phyloP scores from a whole-genome alignment of 1,140 invertebrate species.

The Uloborus diversus region DNA sequence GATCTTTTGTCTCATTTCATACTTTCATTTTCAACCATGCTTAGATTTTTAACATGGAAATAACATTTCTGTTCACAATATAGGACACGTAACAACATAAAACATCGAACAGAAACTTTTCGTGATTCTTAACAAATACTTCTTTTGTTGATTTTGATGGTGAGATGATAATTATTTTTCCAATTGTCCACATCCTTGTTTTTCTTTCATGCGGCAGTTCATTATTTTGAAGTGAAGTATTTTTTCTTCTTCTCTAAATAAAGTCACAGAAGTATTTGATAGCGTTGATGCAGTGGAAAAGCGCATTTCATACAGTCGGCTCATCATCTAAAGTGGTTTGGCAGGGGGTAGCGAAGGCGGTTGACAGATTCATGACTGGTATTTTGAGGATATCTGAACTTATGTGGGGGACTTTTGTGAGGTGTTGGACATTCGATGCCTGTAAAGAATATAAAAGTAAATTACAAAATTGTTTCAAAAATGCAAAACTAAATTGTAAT shows the following conservation, averaged over 20 bases:
- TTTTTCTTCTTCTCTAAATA: neutral
- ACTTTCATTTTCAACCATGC: too few relatives aligned
- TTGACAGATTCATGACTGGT: neutral
- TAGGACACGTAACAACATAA: slow-evolving; percentile 10
- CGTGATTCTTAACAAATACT: slow-evolving; percentile 40
- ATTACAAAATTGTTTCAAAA: neutral
- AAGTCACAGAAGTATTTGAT: slow-evolving; percentile 45
- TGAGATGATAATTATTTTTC: too few relatives aligned
- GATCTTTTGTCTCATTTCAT: slow-evolving; percentile 38
- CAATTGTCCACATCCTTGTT: too few relatives aligned
- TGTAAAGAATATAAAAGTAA: neutral
- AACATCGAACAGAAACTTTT: slow-evolving; percentile 19
- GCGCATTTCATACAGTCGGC: slow-evolving; percentile 26
- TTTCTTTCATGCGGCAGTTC: too few relatives aligned
- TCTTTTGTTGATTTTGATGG: slow-evolving; percentile 2
- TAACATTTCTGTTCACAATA: neutral
- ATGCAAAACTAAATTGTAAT: neutral
- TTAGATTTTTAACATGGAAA: too few relatives aligned
- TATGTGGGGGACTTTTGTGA: slow-evolving; percentile 1
- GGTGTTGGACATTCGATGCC: slow-evolving; percentile 23
- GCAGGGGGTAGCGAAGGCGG: slow-evolving; percentile 28
- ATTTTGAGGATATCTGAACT: slow-evolving; percentile 26
- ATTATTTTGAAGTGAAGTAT: neutral
- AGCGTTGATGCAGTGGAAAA: slow-evolving; percentile 28
- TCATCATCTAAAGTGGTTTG: slow-evolving; percentile 19